Evolutionary conservation across 37 sponge, comb jelly and placozoan species (phyloP), one percentile per base, ranked within the genome.

Genomic region (Chondrilla cf. caribensis): DNA sequence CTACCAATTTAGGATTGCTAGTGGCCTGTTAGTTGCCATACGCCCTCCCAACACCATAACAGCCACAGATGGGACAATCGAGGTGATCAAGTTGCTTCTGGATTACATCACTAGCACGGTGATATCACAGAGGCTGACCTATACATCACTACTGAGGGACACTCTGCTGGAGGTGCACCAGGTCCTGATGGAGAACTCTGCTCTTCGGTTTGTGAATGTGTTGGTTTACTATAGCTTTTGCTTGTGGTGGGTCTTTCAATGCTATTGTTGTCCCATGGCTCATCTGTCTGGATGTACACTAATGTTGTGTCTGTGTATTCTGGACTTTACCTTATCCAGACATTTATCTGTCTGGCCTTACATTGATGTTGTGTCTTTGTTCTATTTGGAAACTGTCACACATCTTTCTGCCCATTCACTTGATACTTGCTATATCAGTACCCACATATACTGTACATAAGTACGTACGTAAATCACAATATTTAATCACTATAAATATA

Each of bases 151-250:
- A 25, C 72, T 82, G 58, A 70, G 35, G 33, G 32, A 64, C 36
- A 83, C 78, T 29, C 66, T 83, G 72, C 70, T 82, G 14, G 73
- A 87, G 26, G 70, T 78, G n/a, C 83, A 82, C 36, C 43, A 79
- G n/a, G 35, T 8, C 1, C 2, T 87, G 9, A 25, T 83, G 35
- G 57, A 36, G n/a, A 78, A 70, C 60, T 6, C 47, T 25, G 68
- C 83, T 15, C 82, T 83, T 57, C 57, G 51, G 65, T 70, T 51
- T 1, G 81, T 19, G 64, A 28, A 7, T 29, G 25, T 62, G 6
- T 62, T 11, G 17, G 4, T 4, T 32, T 72, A 11, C 35, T 72
- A 31, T 31, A 37, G 5, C 28, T 37, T 31, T 72, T 37, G 15
- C 22, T 37, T 5, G 37, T 72, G 6, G 35, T 72, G n/a, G n/a